Conservation (phyloP, 2,888 invertebrate species). For the Melinopterus prodromus region DNA sequence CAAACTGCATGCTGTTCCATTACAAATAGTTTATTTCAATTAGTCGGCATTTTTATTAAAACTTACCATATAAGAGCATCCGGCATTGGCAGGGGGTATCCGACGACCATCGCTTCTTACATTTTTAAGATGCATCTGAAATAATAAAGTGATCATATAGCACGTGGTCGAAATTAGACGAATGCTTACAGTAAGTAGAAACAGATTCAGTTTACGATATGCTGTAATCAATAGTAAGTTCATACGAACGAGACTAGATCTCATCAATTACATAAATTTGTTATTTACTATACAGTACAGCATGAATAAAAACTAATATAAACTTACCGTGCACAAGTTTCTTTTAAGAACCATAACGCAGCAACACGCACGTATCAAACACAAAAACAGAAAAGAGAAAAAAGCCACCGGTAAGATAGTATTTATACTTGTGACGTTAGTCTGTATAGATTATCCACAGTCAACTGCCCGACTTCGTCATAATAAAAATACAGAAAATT, state of each 20-base stretch:
- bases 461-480: no score
- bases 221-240: conserved; percentile 40
- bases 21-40: no score
- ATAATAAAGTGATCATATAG: not conserved
- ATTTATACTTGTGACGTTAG: conserved; percentile 8
- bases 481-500: not conserved
- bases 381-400: conserved; percentile 16
- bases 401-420: not conserved
- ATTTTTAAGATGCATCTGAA: not conserved
- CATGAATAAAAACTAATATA: not conserved
- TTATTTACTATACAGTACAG: no score
- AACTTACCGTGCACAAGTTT: not conserved
- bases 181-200: not conserved
- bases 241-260: conserved; percentile 47
- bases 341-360: not conserved
- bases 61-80: not conserved
- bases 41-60: no score
- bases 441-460: not conserved
- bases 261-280: conserved; percentile 40
- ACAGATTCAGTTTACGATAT: conserved; percentile 11
- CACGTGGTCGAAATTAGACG: conserved; percentile 8
- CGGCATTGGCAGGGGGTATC: no score
- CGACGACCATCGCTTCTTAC: no score
- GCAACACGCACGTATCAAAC: not conserved
- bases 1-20: no score